Conservation (phyloP, 2,888 invertebrate genomes). For the Harpalus rubripes region DNA sequence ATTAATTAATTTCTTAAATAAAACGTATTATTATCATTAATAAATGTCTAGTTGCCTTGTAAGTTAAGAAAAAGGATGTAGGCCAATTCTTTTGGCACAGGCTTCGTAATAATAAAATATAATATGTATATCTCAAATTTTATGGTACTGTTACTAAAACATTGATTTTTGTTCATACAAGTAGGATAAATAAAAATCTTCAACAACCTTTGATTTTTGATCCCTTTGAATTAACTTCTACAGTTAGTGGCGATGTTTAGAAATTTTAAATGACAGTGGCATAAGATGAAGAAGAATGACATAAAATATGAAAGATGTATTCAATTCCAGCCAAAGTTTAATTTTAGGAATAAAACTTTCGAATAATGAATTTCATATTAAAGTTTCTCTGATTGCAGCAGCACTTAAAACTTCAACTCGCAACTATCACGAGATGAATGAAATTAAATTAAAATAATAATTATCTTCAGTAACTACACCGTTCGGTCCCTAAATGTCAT, state of each 20-base stretch:
- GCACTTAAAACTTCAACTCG: slow-evolving; percentile 30
- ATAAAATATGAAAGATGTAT: slow-evolving; percentile 13
- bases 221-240: too few relatives aligned
- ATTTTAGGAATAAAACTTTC: slow-evolving; percentile 42
- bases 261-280: background rate
- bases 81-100: too few relatives aligned
- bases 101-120: too few relatives aligned
- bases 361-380: slow-evolving; percentile 42
- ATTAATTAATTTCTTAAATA: too few relatives aligned
- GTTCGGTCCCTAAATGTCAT: slow-evolving; percentile 8
- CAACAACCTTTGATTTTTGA: too few relatives aligned
- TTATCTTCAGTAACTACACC: slow-evolving; percentile 22
- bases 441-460: slow-evolving; percentile 48
- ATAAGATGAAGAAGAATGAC: background rate
- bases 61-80: too few relatives aligned
- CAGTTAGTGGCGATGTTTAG: background rate
- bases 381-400: slow-evolving; percentile 5
- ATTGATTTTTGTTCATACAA: too few relatives aligned
- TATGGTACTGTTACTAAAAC: too few relatives aligned
- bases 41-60: too few relatives aligned
- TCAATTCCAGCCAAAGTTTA: slow-evolving; percentile 11
- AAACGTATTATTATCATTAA: too few relatives aligned
- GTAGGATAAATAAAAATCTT: too few relatives aligned
- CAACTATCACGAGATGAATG: slow-evolving; percentile 22
- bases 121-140: too few relatives aligned